Evolutionary conservation across 2,113 vertebrate species (phyloP).

Genomic region (Hystrix brachyura): DNA sequence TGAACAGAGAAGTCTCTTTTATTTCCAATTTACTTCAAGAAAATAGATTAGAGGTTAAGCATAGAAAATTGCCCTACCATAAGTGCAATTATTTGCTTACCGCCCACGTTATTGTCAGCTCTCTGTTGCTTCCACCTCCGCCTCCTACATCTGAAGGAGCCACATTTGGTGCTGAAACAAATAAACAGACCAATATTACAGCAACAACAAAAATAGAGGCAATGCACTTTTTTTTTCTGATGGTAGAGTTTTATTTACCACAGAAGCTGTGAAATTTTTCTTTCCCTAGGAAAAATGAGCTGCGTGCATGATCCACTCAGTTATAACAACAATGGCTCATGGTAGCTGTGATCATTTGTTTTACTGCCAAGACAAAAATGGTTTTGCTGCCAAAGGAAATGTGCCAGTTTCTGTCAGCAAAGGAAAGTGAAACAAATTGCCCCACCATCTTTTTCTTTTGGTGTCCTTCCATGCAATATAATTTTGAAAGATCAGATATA

Average conservation of each 20-base stretch:
- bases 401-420: constrained; percentile 50
- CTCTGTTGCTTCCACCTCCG: constrained; percentile 95
- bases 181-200: constrained; percentile 62
- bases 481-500: not conserved
- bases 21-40: constrained; percentile 28
- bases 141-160: constrained; percentile 96
- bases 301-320: not conserved
- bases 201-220: not conserved
- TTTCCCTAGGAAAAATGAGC: constrained; percentile 81
- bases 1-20: not conserved
- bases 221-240: constrained; percentile 7
- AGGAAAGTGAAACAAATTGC: not conserved
- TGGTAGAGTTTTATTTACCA: constrained; percentile 47
- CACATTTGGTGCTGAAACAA: constrained; percentile 95
- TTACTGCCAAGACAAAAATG: constrained; percentile 86
- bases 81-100: constrained; percentile 85
- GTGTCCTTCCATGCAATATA: not conserved
- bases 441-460: not conserved
- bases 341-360: constrained; percentile 80
- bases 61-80: not conserved
- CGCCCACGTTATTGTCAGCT: constrained; percentile 98
- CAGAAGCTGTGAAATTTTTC: constrained; percentile 62
- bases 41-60: not conserved
- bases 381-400: constrained; percentile 76
- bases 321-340: constrained; percentile 85